Conservation (phyloP, 2,797 vertebrate species). For the Lutjanus campechanus region DNA sequence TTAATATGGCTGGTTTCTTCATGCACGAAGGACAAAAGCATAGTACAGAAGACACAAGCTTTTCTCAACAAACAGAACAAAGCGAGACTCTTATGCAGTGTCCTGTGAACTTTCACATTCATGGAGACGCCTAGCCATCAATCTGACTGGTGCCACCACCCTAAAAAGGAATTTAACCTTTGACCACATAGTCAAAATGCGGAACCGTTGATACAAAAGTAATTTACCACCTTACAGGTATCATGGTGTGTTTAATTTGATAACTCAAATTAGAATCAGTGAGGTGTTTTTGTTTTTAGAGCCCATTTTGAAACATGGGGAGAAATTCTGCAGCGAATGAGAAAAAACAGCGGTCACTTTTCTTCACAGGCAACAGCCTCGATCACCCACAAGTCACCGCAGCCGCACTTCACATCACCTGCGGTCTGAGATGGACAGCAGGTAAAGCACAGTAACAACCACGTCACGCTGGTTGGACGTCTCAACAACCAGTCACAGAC, state of each 20-base stretch:
- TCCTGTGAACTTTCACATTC: too few species aligned
- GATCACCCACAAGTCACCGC: slow-evolving; percentile 4
- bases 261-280: neutral
- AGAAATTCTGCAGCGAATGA: neutral
- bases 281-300: neutral
- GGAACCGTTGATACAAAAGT: too few species aligned
- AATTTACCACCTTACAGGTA: too few species aligned
- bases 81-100: too few species aligned
- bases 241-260: neutral
- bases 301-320: slow-evolving; percentile 33
- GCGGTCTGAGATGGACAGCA: neutral
- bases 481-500: neutral
- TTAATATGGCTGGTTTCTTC: too few species aligned
- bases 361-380: neutral
- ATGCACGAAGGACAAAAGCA: too few species aligned
- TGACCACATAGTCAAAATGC: too few species aligned
- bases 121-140: too few species aligned
- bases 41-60: too few species aligned
- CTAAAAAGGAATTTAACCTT: too few species aligned
- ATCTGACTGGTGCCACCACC: too few species aligned
- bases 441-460: neutral
- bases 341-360: neutral
- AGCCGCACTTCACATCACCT: neutral
- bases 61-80: too few species aligned
- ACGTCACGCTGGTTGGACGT: neutral